Conservation (phyloP, 2,113 vertebrate genomes). For the Saimiri boliviensis region DNA sequence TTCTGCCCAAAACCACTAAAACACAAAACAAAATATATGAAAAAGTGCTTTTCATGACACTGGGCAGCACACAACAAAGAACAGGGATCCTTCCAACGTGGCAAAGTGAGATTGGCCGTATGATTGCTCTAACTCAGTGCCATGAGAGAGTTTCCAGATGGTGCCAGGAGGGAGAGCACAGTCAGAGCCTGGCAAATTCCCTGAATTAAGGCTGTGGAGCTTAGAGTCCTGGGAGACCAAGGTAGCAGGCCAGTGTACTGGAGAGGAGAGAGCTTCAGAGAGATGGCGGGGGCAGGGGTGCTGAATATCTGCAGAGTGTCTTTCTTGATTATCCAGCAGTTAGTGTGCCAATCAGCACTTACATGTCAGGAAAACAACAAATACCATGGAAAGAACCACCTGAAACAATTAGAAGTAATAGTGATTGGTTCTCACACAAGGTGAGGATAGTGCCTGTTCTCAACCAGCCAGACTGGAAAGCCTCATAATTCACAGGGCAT, state of each 20-base stretch:
- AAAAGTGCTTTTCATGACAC: neutral
- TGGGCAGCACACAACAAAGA: neutral
- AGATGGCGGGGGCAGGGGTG: neutral
- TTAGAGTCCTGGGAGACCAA: neutral
- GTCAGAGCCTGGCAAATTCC: neutral
- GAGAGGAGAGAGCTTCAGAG: neutral
- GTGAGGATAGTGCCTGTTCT: neutral
- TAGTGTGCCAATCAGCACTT: neutral
- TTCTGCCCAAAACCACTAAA: neutral
- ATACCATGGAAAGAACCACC: neutral
- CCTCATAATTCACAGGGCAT: neutral
- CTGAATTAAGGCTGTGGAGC: neutral
- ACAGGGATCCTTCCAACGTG: neutral
- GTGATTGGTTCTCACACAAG: neutral
- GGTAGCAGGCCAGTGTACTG: neutral
- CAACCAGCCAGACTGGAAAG: neutral
- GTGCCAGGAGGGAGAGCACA: neutral
- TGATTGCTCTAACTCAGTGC: neutral
- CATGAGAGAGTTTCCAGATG: neutral
- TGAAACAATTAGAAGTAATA: neutral
- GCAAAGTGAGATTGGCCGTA: neutral
- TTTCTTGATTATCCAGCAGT: neutral
- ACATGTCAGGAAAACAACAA: neutral
- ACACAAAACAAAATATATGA: constrained; percentile 11
- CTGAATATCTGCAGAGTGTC: neutral